Evolutionary conservation across 2,888 invertebrate species (phyloP).

Genomic region (Scaptomyza reducta): DNA sequence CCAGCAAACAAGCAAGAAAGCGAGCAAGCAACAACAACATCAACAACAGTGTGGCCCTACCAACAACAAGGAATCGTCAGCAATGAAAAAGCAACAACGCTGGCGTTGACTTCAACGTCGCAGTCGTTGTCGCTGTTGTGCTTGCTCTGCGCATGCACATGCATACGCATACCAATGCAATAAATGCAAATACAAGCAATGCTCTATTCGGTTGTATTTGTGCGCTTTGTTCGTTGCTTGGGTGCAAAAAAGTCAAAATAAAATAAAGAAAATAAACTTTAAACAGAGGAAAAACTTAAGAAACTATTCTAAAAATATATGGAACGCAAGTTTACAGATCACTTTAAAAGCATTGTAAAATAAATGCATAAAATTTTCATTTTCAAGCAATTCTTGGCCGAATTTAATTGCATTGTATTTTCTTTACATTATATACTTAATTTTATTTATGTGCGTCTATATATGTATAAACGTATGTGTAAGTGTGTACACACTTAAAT

Average conservation of each 20-base stretch:
- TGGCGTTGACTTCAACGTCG: conserved; percentile 24
- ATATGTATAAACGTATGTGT: conserved; percentile 2
- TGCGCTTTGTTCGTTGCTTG: conserved; percentile 69
- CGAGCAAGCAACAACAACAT: conserved; percentile 41
- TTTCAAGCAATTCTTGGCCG: conserved; percentile 1
- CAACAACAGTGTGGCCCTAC: conserved; percentile 39
- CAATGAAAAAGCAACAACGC: conserved; percentile 51
- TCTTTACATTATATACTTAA: conserved; percentile 4
- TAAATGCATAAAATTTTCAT: too few species aligned
- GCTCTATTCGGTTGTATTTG: conserved; percentile 39
- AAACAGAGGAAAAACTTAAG: conserved; percentile 37
- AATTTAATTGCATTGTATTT: conserved; percentile 6
- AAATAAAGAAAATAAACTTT: conserved; percentile 10
- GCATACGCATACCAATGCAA: conserved; percentile 46
- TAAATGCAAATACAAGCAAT: conserved; percentile 19
- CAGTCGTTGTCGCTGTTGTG: conserved; percentile 14
- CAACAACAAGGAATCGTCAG: conserved; percentile 44
- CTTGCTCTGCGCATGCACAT: conserved; percentile 77
- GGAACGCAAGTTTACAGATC: conserved; percentile 3
- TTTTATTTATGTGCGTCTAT: conserved; percentile 13
- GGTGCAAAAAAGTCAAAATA: conserved; percentile 36
- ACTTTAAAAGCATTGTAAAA: neutral
- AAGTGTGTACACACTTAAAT: conserved; percentile 20
- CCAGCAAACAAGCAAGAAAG: conserved; percentile 31
- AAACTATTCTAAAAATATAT: conserved; percentile 43